A percentile compares a stretch with the other conserved stretches of the same genome.
phyloP scores from a whole-genome alignment of 2,888 invertebrate species.

The Slavum lentiscoides region DNA sequence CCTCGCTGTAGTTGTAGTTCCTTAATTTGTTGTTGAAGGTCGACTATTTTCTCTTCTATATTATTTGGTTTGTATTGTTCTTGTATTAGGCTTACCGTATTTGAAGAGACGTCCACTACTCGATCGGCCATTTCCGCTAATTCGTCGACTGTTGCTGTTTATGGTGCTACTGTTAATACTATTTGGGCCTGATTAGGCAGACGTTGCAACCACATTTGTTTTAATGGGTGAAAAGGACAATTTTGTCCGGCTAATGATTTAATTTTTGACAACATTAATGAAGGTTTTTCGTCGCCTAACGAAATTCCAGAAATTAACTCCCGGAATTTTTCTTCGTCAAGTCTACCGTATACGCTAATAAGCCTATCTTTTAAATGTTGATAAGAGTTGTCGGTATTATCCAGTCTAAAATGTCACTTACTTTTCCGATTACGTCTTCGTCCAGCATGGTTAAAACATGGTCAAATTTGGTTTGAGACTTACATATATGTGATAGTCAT shows the following conservation, averaged over 20 bases:
- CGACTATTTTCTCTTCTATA: slow-evolving; percentile 27
- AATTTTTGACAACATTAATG: slow-evolving; percentile 25
- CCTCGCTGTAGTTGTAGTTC: slow-evolving; percentile 1
- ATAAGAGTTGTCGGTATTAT: slow-evolving; percentile 9
- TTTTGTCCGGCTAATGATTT: slow-evolving; percentile 2
- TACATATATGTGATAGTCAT: slow-evolving; percentile 14
- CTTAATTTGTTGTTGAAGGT: not conserved
- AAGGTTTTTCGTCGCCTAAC: slow-evolving; percentile 19
- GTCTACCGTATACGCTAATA: slow-evolving; percentile 1
- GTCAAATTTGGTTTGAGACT: slow-evolving; percentile 29
- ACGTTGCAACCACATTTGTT: slow-evolving; percentile 14
- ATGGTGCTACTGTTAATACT: slow-evolving; percentile 12
- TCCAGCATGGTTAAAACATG: slow-evolving; percentile 7
- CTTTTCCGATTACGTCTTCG: slow-evolving; percentile 15
- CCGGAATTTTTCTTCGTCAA: slow-evolving; percentile 22
- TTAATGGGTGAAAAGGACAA: not conserved
- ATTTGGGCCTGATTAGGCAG: slow-evolving; percentile 12
- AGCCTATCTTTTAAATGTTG: slow-evolving; percentile 24
- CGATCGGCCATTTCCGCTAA: slow-evolving; percentile 23
- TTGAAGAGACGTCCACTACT: no score
- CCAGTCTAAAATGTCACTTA: slow-evolving; percentile 6
- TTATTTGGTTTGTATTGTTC: slow-evolving; percentile 28
- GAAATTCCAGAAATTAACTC: slow-evolving; percentile 27
- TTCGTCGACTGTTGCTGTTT: slow-evolving; percentile 17
- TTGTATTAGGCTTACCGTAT: slow-evolving; percentile 1